Percentiles rank a stretch among this genome's conserved stretches.
Evolutionary conservation across 2,113 vertebrate genomes (phyloP).

Genomic region (Xenopus laevis): DNA sequence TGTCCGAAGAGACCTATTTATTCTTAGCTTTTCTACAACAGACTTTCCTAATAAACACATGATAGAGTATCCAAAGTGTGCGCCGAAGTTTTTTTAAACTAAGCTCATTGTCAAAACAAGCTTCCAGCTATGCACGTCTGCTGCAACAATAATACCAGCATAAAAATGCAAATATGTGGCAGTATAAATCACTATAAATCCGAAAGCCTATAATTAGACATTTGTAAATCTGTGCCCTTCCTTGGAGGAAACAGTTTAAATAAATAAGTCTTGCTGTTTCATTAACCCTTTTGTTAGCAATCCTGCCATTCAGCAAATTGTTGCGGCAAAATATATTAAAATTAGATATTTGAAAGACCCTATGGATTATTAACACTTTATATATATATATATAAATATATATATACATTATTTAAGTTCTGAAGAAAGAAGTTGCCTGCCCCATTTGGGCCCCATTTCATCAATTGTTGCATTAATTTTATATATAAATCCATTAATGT

Average conservation of each 20-base stretch:
- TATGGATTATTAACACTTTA: no score
- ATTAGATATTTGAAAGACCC: no score
- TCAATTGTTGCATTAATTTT: no score
- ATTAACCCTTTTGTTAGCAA: no score
- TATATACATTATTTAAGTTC: no score
- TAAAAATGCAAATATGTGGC: constrained; percentile 44
- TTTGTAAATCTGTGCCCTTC: constrained; percentile 38
- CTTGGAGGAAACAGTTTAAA: constrained; percentile 15
- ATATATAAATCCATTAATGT: no score
- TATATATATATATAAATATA: no score
- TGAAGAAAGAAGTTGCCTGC: no score
- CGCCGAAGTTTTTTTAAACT: constrained; percentile 13
- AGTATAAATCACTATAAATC: constrained; percentile 43
- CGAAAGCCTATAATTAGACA: constrained; percentile 36
- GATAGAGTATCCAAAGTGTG: constrained; percentile 16
- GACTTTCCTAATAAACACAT: constrained; percentile 32
- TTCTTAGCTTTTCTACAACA: constrained; percentile 27
- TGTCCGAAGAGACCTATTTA: constrained; percentile 24
- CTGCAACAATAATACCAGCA: constrained; percentile 42
- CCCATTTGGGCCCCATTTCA: no score
- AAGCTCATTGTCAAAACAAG: constrained; percentile 42
- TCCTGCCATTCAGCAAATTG: no score
- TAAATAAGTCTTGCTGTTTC: constrained; percentile 5
- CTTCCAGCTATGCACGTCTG: constrained; percentile 45
- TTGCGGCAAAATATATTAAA: no score